Evolutionary conservation across 92 coral and sea anemone species (phyloP).

Genomic region (Diadumene lineata): DNA sequence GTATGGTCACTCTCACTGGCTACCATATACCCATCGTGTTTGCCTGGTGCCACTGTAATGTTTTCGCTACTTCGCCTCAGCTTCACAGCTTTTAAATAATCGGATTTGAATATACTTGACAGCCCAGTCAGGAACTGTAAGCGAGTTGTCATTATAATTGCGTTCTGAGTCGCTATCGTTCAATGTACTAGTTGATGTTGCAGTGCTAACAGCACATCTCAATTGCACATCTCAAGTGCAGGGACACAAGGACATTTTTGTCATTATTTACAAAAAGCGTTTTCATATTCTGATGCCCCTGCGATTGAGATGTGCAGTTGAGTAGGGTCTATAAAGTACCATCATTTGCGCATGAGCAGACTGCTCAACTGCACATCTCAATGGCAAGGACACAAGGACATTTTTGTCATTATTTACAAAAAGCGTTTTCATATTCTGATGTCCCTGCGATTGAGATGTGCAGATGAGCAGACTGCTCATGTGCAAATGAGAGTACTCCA

Average conservation of each 20-base stretch:
- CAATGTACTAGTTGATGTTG: not conserved
- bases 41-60: slow-evolving; percentile 12
- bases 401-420: too few relatives aligned
- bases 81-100: slow-evolving; percentile 3
- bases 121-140: slow-evolving; percentile 21
- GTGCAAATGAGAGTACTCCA: too few relatives aligned
- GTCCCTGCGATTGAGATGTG: too few relatives aligned
- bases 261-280: too few relatives aligned
- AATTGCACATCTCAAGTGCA: not conserved
- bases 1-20: slow-evolving; percentile 1
- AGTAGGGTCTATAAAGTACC: too few relatives aligned
- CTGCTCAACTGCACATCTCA: too few relatives aligned
- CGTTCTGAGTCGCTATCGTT: not conserved
- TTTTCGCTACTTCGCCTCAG: not conserved
- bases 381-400: too few relatives aligned
- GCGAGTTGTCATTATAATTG: not conserved
- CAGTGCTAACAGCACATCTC: not conserved
- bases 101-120: not conserved
- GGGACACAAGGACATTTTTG: not conserved
- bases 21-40: slow-evolving; percentile 14
- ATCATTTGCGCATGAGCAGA: too few relatives aligned
- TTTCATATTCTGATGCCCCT: not conserved
- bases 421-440: too few relatives aligned
- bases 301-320: not conserved
- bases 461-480: too few relatives aligned